phyloP scores from a whole-genome alignment of 1,140 invertebrate species.

The Solenopsis fugax region DNA sequence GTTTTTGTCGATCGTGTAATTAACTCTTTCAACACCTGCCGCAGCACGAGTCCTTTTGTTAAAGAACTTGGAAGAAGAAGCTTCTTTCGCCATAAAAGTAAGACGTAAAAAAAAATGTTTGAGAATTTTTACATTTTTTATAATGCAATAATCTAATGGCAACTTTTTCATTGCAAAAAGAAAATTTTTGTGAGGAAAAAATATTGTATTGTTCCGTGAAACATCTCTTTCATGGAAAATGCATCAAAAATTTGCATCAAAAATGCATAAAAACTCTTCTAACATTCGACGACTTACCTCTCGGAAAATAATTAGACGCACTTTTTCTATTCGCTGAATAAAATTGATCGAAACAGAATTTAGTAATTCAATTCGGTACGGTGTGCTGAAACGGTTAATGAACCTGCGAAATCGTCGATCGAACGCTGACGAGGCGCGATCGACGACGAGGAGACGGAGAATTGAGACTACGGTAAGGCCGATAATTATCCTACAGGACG shows the following conservation, averaged over 20 bases:
- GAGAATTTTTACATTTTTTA: background rate
- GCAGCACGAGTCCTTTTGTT: background rate
- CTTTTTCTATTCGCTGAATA: background rate
- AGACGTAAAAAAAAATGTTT: background rate
- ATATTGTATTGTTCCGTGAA: background rate
- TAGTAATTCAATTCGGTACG: background rate
- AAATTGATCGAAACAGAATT: background rate
- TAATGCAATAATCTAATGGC: background rate
- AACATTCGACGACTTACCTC: background rate
- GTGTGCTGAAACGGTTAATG: constrained; percentile 47
- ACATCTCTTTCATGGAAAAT: background rate
- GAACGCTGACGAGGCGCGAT: constrained; percentile 43
- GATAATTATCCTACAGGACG: constrained; percentile 47
- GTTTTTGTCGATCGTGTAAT: constrained; percentile 48
- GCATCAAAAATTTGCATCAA: background rate
- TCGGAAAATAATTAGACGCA: background rate
- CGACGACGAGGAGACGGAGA: constrained; percentile 8
- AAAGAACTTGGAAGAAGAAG: background rate
- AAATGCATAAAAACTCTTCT: background rate
- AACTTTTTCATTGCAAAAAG: background rate
- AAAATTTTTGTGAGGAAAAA: background rate
- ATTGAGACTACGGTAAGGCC: constrained; percentile 12
- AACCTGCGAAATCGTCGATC: constrained; percentile 13
- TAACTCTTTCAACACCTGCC: constrained; percentile 49
- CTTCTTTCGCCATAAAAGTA: background rate